phyloP scores from a whole-genome alignment of 2,113 vertebrate species.

The Pseudopodoces humilis region DNA sequence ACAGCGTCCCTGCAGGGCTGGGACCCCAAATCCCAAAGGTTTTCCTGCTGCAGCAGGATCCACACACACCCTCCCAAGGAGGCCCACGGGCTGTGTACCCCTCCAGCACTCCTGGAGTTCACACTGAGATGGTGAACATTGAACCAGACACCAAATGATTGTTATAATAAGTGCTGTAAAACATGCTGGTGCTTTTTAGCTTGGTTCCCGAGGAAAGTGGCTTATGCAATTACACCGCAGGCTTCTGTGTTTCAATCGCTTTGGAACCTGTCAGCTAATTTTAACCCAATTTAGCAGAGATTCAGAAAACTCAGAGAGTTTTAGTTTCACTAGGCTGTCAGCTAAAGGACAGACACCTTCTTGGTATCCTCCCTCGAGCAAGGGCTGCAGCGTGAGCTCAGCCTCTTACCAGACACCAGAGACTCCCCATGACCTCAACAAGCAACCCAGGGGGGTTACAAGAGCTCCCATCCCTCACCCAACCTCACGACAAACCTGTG shows the following conservation, averaged over 20 bases:
- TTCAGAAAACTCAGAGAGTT: neutral
- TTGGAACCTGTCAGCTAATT: conserved; percentile 60
- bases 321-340: conserved; percentile 29
- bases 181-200: neutral
- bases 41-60: neutral
- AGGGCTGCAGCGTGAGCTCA: neutral
- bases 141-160: neutral
- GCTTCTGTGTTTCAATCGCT: neutral
- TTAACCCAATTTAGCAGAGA: conserved; percentile 7
- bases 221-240: conserved; percentile 27
- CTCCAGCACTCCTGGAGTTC: neutral
- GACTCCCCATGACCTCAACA: neutral
- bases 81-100: neutral
- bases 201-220: conserved; percentile 7
- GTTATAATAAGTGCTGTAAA: neutral
- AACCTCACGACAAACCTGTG: neutral
- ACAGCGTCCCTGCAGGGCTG: neutral
- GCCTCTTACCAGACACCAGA: neutral
- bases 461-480: neutral
- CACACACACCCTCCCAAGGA: neutral
- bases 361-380: neutral
- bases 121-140: neutral
- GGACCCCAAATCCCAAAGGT: neutral
- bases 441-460: neutral
- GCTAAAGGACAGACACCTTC: conserved; percentile 25